Percentiles rank a stretch among this genome's conserved stretches.
These are phyloP conservation scores for Scaptomyza reducta DNA, from an alignment of 2,888 invertebrate species.

Conservation along the genomic window DNA sequence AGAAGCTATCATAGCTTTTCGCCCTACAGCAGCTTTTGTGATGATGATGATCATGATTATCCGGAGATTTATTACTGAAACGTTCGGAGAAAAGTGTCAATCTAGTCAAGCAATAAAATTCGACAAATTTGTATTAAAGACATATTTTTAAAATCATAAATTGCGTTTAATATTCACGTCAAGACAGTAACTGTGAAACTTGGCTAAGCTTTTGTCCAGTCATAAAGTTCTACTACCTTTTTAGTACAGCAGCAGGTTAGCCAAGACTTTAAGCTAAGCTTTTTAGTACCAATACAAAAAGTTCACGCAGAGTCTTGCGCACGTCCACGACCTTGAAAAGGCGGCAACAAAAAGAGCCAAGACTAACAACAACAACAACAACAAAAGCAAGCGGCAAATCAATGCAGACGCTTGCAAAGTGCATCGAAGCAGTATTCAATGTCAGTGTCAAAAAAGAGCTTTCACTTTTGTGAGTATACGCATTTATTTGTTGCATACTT, in stretches of 20 bases:
- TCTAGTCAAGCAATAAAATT: constrained; percentile 24
- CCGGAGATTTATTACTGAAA: constrained; percentile 29
- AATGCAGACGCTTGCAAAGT: constrained; percentile 51
- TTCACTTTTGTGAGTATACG: constrained; percentile 12
- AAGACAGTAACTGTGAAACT: constrained; percentile 6
- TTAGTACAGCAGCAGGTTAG: neutral
- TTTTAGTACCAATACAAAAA: constrained; percentile 17
- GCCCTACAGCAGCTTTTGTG: neutral
- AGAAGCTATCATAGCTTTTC: neutral
- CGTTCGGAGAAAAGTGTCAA: constrained; percentile 25
- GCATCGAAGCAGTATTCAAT: constrained; percentile 55
- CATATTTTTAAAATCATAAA: constrained; percentile 13
- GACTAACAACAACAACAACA: constrained; percentile 2
- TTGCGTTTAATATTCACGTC: constrained; percentile 28
- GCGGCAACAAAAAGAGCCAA: constrained; percentile 21
- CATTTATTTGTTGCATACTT: constrained; percentile 50
- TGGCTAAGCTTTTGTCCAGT: constrained; percentile 1
- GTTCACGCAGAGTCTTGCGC: constrained; percentile 28
- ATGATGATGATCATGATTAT: constrained; percentile 4
- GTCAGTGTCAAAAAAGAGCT: constrained; percentile 67
- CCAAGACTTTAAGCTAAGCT: constrained; percentile 4
- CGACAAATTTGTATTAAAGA: constrained; percentile 6
- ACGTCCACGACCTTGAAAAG: constrained; percentile 58
- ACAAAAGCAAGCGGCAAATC: constrained; percentile 47
- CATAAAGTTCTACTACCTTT: constrained; percentile 5